Base-by-base conservation (phyloP, 2,113 vertebrate species). In the Stercorarius parasiticus region DNA sequence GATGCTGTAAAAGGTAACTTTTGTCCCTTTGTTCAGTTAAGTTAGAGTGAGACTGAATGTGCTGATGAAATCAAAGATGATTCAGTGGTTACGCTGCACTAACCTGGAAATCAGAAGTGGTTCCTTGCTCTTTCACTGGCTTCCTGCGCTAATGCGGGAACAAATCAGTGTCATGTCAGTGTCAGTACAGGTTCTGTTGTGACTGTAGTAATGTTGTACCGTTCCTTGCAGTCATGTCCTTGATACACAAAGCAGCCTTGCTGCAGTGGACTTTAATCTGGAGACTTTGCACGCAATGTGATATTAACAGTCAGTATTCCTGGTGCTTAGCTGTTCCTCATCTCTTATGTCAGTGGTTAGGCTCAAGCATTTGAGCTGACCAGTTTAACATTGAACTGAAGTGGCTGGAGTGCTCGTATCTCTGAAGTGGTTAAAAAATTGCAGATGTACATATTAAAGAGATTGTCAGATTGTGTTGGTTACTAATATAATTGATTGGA, bases 241-340 rank as follows among this genome's bases (percentile, higher is more conserved):
- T 77, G n/a, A 36, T 97, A 13, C 3, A 22, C 42, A 43, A 29
- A 72, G n/a, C 29, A 72, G 42, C 40, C 20, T 45, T 66, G 40
- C 40, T 66, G 61, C 66, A 50, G 14, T 50, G 50, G n/a, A 29
- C 58, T 91, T 85, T 45, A 8, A 58, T 77, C 52, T 16, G 21
- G 30, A 43, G 22, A 21, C 29, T 56, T 23, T 43, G n/a, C 32
- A 23, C 1, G 1, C 38, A 23, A 0, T 47, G 10, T 79, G 42
- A 32, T 59, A 7, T 25, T 55, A 27, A 21, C 61, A n/a, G 47
- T 19, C 36, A 40, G 38, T 72, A 8, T 70, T 88, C 64, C 59
- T 81, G 55, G 50, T 86, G 42, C 65, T 87, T 66, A 58, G 45
- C 45, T 89, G 59, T 70, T 73, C 26, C 0, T 53, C 23, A 50